These are phyloP conservation scores for Corythaeola cristata DNA, from an alignment of 2,113 vertebrate genomes.

Conservation along the genomic window DNA sequence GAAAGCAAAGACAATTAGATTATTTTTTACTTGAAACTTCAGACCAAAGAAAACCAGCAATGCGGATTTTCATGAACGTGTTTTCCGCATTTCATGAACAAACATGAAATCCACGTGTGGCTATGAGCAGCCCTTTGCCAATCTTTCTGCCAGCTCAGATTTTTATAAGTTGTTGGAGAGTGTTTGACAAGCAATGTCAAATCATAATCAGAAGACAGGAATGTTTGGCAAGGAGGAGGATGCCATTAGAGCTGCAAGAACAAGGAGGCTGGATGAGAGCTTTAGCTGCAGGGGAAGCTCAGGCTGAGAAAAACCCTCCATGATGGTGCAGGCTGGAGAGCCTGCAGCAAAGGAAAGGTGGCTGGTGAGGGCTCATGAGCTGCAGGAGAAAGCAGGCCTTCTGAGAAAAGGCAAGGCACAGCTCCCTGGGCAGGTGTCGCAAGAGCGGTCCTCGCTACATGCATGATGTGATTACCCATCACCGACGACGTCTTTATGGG, in stretches of 20 bases:
- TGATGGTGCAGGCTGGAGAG: background rate
- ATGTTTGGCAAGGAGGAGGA: background rate
- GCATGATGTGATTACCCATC: fast-evolving
- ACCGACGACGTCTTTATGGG: background rate
- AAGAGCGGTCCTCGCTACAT: background rate
- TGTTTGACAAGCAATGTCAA: slow-evolving; percentile 11
- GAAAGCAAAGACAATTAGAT: background rate
- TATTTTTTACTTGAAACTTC: background rate
- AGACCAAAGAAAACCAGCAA: background rate
- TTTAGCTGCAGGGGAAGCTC: background rate
- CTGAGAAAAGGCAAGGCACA: background rate
- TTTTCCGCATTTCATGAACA: background rate
- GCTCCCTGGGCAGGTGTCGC: background rate
- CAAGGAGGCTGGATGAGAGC: background rate
- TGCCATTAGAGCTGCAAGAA: background rate
- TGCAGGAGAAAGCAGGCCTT: background rate
- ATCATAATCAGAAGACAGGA: slow-evolving; percentile 3
- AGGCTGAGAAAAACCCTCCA: background rate
- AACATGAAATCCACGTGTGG: background rate
- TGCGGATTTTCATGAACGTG: background rate
- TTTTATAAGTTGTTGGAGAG: background rate
- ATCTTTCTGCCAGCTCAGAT: background rate
- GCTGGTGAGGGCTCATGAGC: background rate
- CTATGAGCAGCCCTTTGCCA: background rate
- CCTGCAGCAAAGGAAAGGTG: background rate